A percentile compares a stretch with the other conserved stretches of the same genome.
These are phyloP conservation scores for Torymus aiolomorphi DNA, from an alignment of 2,888 invertebrate species.

Conservation along the genomic window DNA sequence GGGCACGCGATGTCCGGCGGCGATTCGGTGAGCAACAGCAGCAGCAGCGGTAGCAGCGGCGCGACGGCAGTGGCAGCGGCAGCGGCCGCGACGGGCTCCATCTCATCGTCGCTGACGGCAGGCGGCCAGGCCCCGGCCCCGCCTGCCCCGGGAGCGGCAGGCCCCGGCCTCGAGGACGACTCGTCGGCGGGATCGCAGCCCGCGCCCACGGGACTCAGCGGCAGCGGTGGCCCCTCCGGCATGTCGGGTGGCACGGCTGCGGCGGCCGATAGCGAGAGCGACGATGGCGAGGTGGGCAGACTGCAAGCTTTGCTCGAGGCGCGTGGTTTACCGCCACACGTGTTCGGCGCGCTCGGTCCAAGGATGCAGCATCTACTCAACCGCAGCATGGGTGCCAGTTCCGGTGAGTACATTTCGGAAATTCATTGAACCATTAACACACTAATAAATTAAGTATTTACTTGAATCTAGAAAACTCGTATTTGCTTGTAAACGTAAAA, in stretches of 20 bases:
- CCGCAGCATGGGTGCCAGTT: constrained; percentile 93
- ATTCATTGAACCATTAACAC: too few relatives aligned
- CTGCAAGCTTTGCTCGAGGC: constrained; percentile 96
- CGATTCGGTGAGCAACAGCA: constrained; percentile 70
- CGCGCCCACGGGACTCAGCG: constrained; percentile 10
- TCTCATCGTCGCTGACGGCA: constrained; percentile 16
- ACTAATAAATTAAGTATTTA: too few relatives aligned
- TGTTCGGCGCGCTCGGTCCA: constrained; percentile 96
- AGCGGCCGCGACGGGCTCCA: constrained; percentile 60
- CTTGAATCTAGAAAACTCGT: too few relatives aligned
- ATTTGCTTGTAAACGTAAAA: too few relatives aligned
- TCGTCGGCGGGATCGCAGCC: neutral
- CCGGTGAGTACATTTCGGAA: constrained; percentile 77
- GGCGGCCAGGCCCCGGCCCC: constrained; percentile 11
- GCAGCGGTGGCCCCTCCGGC: constrained; percentile 74
- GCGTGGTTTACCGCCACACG: constrained; percentile 95
- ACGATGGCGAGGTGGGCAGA: constrained; percentile 96
- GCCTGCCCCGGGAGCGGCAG: neutral
- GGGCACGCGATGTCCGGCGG: constrained; percentile 70
- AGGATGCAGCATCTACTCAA: constrained; percentile 97
- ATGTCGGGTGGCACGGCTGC: constrained; percentile 74
- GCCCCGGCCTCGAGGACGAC: constrained; percentile 20
- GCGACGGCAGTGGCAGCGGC: constrained; percentile 57
- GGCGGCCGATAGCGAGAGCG: constrained; percentile 84
- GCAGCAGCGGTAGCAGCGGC: constrained; percentile 66